These are phyloP conservation scores for Cataglyphis cursor DNA, from an alignment of 2,888 invertebrate species.

Conservation along the genomic window DNA sequence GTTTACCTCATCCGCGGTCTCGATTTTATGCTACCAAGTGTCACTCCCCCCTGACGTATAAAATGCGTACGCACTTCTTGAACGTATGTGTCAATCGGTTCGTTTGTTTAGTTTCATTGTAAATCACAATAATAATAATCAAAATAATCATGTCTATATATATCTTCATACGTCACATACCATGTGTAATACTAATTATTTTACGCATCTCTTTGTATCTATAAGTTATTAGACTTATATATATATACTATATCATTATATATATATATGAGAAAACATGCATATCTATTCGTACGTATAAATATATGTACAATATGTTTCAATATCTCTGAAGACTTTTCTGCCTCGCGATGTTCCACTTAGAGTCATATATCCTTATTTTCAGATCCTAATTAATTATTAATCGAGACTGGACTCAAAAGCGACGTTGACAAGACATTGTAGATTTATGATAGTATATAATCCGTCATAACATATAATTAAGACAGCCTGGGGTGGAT, in stretches of 20 bases:
- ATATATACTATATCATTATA: neutral
- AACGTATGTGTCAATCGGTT: conserved; percentile 55
- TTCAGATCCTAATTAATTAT: conserved; percentile 32
- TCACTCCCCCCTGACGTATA: conserved; percentile 52
- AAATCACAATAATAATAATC: conserved; percentile 53
- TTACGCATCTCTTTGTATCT: conserved; percentile 76
- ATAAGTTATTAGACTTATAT: conserved; percentile 76
- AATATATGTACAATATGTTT: conserved; percentile 71
- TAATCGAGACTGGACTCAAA: conserved; percentile 10
- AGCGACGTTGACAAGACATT: conserved; percentile 9
- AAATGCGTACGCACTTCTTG: conserved; percentile 62
- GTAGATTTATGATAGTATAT: neutral
- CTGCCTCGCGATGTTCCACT: conserved; percentile 59
- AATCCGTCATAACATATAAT: neutral
- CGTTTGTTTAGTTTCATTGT: conserved; percentile 59
- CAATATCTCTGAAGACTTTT: conserved; percentile 64
- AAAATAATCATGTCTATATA: conserved; percentile 60
- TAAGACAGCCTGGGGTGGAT: neutral
- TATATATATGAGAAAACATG: conserved; percentile 65
- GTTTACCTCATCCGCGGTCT: neutral
- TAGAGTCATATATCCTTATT: conserved; percentile 25
- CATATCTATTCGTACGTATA: conserved; percentile 68
- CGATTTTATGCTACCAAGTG: conserved; percentile 32
- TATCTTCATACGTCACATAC: conserved; percentile 60
- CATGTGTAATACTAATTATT: conserved; percentile 77